phyloP scores from a whole-genome alignment of 1,140 invertebrate genomes.

The Bilobella aurantiaca region DNA sequence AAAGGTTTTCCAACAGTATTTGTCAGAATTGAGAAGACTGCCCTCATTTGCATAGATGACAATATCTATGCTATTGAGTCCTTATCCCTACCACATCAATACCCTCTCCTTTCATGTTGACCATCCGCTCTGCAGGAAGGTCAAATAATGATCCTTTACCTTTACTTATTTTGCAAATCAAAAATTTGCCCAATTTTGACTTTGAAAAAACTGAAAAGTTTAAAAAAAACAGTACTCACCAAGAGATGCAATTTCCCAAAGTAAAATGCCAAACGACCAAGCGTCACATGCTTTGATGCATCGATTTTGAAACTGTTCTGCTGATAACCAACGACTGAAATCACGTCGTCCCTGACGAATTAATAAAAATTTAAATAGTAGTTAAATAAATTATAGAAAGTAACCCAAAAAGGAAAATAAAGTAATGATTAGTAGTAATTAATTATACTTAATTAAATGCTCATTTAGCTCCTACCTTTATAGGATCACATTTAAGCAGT shows the following conservation, averaged over 20 bases:
- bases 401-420: background rate
- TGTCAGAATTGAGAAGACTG: no score
- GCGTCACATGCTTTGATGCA: conserved; percentile 60
- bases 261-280: conserved; percentile 68
- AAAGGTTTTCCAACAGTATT: no score
- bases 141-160: no score
- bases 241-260: conserved; percentile 74
- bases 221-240: conserved; percentile 40
- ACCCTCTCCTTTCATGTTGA: no score
- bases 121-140: no score
- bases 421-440: background rate
- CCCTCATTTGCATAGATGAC: no score
- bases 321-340: conserved; percentile 63
- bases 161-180: no score
- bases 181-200: no score
- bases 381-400: conserved; percentile 20
- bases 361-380: no score
- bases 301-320: conserved; percentile 58
- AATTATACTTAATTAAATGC: background rate
- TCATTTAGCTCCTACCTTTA: conserved; percentile 40
- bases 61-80: no score
- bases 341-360: conserved; percentile 48
- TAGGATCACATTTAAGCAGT: conserved; percentile 46
- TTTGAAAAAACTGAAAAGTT: background rate
- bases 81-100: no score